These are phyloP conservation scores for Amazonetta brasiliensis DNA, from an alignment of 2,797 vertebrate genomes.

Conservation along the genomic window DNA sequence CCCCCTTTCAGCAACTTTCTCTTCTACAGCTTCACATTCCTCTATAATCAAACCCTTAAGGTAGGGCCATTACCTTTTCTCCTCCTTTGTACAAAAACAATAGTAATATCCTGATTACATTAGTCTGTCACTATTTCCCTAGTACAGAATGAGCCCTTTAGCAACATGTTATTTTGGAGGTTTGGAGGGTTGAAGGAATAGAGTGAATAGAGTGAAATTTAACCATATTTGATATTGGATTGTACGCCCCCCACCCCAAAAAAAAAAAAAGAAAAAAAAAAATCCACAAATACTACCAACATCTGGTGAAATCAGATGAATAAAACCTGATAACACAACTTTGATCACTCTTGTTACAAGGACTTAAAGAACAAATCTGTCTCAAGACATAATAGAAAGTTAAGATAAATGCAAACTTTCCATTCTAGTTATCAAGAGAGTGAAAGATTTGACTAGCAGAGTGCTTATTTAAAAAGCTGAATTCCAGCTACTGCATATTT, in stretches of 20 bases:
- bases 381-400: not conserved
- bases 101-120: not conserved
- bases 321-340: not conserved
- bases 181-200: not conserved
- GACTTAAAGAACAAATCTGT: not conserved
- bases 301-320: not conserved
- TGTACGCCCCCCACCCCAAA: not conserved
- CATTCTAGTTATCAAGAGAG: rapidly evolving
- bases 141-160: not conserved
- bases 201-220: not conserved
- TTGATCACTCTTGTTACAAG: not conserved
- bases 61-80: not conserved
- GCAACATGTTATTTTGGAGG: not conserved
- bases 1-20: not conserved
- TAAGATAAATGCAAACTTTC: not conserved
- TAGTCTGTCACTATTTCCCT: not conserved
- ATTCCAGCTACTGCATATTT: not conserved
- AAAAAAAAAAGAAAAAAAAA: not conserved
- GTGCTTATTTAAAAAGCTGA: not conserved
- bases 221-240: not conserved
- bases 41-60: not conserved
- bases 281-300: not conserved
- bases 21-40: not conserved
- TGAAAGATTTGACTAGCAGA: not conserved
- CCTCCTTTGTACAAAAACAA: not conserved